phyloP scores from a whole-genome alignment of 2,113 vertebrate species.

The Silurus meridionalis region DNA sequence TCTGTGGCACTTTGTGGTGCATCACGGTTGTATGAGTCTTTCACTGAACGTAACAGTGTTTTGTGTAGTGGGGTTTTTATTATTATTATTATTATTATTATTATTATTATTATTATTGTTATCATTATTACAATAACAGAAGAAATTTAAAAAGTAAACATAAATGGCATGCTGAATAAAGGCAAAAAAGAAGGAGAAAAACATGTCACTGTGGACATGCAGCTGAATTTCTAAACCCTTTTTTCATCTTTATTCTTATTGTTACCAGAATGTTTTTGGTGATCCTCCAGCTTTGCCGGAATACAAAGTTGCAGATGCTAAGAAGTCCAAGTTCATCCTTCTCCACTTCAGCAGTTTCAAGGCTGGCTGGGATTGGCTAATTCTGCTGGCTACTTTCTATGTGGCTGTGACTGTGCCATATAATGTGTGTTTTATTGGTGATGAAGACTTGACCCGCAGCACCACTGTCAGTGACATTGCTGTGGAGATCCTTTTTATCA shows the following conservation, averaged over 20 bases:
- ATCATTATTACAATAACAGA: not conserved
- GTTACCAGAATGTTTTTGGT: slow-evolving; percentile 91
- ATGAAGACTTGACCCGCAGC: slow-evolving; percentile 93
- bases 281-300: slow-evolving; percentile 93
- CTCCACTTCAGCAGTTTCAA: slow-evolving; percentile 98
- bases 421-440: slow-evolving; percentile 95
- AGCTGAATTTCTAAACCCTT: not conserved
- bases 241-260: slow-evolving; percentile 9
- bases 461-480: slow-evolving; percentile 96
- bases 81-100: too few relatives aligned
- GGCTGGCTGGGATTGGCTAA: slow-evolving; percentile 98
- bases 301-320: slow-evolving; percentile 97
- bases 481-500: slow-evolving; percentile 97
- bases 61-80: too few relatives aligned
- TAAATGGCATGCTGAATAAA: not conserved
- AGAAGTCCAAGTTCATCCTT: slow-evolving; percentile 95
- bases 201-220: not conserved
- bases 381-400: slow-evolving; percentile 95
- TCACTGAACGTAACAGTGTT: too few relatives aligned
- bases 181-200: not conserved
- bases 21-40: too few relatives aligned
- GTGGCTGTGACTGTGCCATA: slow-evolving; percentile 97
- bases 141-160: not conserved
- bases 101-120: not conserved
- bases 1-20: too few relatives aligned